These are phyloP conservation scores for Porphyrio hochstetteri DNA, from an alignment of 2,113 vertebrate genomes.

Conservation along the genomic window DNA sequence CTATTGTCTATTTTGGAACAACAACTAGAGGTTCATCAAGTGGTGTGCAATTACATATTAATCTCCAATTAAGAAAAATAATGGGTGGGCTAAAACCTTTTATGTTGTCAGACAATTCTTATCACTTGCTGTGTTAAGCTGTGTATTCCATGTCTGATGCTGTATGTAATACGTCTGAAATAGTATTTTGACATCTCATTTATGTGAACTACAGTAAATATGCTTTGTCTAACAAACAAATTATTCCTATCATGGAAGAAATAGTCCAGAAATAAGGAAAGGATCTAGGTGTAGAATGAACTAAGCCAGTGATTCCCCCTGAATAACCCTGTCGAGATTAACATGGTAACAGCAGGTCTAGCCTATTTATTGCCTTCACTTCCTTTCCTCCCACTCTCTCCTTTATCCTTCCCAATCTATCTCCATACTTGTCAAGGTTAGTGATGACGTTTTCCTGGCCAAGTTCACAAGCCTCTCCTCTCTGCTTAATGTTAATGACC, in stretches of 20 bases:
- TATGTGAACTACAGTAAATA: background rate
- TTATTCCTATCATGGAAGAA: background rate
- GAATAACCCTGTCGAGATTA: slow-evolving; percentile 47
- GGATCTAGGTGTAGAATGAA: background rate
- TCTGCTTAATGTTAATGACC: background rate
- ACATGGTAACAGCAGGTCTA: slow-evolving; percentile 44
- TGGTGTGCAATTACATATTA: background rate
- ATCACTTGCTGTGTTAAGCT: background rate
- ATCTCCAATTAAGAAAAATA: slow-evolving; percentile 36
- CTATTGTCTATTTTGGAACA: slow-evolving; percentile 10
- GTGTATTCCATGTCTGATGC: background rate
- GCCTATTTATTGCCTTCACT: slow-evolving; percentile 39
- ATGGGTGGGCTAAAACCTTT: background rate
- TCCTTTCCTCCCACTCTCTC: slow-evolving; percentile 61
- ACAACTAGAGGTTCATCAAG: slow-evolving; percentile 2
- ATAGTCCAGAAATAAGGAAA: background rate
- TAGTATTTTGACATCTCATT: background rate
- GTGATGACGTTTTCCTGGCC: background rate
- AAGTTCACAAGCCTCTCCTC: background rate
- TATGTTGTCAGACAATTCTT: background rate
- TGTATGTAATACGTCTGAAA: background rate
- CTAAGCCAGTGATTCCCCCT: background rate
- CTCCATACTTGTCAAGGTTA: slow-evolving; percentile 39
- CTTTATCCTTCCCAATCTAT: slow-evolving; percentile 58
- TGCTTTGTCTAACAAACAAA: background rate